Evolutionary conservation across 2,888 invertebrate species (phyloP).

Genomic region (Acrobasis consociella): DNA sequence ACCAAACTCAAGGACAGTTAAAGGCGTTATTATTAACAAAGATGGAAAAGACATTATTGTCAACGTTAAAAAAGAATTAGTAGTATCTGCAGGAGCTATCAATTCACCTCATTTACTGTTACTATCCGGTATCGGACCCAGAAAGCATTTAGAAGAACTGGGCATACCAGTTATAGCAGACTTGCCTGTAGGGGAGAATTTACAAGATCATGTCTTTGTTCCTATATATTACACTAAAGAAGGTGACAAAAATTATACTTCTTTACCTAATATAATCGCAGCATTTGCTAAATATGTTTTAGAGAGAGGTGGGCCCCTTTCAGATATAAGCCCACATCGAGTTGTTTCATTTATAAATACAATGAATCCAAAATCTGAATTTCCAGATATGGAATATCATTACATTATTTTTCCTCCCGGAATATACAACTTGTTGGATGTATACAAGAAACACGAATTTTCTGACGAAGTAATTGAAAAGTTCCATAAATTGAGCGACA

Average conservation of each 20-base stretch:
- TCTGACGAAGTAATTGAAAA: conserved; percentile 47
- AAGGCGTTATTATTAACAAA: conserved; percentile 63
- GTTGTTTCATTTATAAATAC: conserved; percentile 58
- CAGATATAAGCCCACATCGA: conserved; percentile 63
- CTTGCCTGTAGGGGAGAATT: conserved; percentile 77
- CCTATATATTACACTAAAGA: conserved; percentile 59
- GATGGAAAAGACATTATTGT: conserved; percentile 57
- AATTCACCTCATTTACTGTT: conserved; percentile 78
- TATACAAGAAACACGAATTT: conserved; percentile 47
- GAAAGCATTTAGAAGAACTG: conserved; percentile 57
- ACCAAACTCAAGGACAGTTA: conserved; percentile 63
- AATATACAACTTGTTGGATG: conserved; percentile 47
- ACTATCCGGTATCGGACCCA: conserved; percentile 79
- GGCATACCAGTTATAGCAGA: conserved; percentile 66
- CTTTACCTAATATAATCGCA: conserved; percentile 48
- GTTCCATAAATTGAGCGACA: conserved; percentile 48
- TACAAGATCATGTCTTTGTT: conserved; percentile 77
- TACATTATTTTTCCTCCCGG: conserved; percentile 52
- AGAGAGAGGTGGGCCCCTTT: conserved; percentile 71
- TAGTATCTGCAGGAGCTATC: conserved; percentile 75
- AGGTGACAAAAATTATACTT: conserved; percentile 42
- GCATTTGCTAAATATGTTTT: conserved; percentile 70
- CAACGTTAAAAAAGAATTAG: conserved; percentile 71
- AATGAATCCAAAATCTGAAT: conserved; percentile 48
- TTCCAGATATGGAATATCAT: conserved; percentile 60